These are phyloP conservation scores for Tetramorium alpestre DNA, from an alignment of 1,140 invertebrate genomes.

Conservation along the genomic window DNA sequence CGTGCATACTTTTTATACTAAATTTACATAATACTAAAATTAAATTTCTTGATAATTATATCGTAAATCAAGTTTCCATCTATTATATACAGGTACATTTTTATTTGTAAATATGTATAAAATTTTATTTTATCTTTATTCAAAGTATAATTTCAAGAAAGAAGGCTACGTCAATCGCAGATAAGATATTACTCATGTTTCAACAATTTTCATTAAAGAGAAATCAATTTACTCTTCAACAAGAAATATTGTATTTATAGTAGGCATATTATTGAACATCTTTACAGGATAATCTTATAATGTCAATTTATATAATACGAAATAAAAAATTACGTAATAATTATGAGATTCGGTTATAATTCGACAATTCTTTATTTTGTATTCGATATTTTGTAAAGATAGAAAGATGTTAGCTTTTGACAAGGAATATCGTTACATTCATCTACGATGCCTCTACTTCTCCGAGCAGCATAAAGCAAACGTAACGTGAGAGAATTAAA, in stretches of 20 bases:
- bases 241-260: not conserved
- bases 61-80: not conserved
- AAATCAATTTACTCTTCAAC: not conserved
- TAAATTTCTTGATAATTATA: not conserved
- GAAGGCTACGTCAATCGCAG: too few species aligned
- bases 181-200: not conserved
- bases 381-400: not conserved
- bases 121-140: not conserved
- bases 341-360: not conserved
- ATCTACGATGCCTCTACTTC: too few species aligned
- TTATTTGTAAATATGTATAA: not conserved
- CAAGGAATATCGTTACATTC: not conserved
- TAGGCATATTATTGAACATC: not conserved
- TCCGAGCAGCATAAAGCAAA: not conserved
- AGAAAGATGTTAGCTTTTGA: not conserved
- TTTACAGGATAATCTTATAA: not conserved
- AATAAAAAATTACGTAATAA: not conserved
- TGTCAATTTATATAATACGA: too few species aligned
- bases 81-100: not conserved
- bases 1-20: too few species aligned
- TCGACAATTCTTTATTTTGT: not conserved
- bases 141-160: not conserved
- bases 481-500: conserved; percentile 4
- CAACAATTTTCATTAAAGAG: not conserved
- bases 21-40: not conserved